Percentiles rank a stretch among this genome's conserved stretches.
Evolutionary conservation across 2,888 invertebrate species (phyloP).

Genomic region (Argyresthia albistria): DNA sequence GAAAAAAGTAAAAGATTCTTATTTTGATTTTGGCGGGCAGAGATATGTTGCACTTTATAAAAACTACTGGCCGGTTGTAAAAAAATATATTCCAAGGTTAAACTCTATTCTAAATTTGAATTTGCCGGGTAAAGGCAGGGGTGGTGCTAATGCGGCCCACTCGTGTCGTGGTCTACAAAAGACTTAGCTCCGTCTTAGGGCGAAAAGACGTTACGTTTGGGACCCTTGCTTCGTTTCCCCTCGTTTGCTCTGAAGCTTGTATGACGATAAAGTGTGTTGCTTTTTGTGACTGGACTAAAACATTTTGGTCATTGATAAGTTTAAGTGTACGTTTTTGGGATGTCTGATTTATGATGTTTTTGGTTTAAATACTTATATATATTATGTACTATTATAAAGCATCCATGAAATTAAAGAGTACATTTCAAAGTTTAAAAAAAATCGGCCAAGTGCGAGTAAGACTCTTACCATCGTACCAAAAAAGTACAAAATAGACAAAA

Average conservation of each 20-base stretch:
- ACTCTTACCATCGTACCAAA: too few relatives aligned
- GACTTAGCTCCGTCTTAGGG: conserved; percentile 51
- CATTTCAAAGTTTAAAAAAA: too few relatives aligned
- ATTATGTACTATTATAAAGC: too few relatives aligned
- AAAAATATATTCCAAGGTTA: too few relatives aligned
- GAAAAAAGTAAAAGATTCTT: conserved; percentile 28
- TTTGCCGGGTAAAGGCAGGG: conserved; percentile 19
- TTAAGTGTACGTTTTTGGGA: too few relatives aligned
- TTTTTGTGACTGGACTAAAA: conserved; percentile 21
- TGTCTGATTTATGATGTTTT: too few relatives aligned
- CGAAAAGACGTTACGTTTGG: conserved; percentile 59
- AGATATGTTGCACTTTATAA: too few relatives aligned
- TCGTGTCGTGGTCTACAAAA: conserved; percentile 55
- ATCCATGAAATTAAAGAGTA: too few relatives aligned
- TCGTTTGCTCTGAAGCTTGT: conserved; percentile 35
- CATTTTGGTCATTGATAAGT: too few relatives aligned
- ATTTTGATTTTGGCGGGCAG: conserved; percentile 18
- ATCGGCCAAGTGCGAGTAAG: too few relatives aligned
- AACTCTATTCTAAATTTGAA: conserved; percentile 27
- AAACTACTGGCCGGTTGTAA: conserved; percentile 8
- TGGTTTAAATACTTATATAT: too few relatives aligned
- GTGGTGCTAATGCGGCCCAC: conserved; percentile 41
- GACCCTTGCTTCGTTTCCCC: conserved; percentile 56
- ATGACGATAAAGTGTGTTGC: conserved; percentile 40
- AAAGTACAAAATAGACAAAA: too few relatives aligned